Evolutionary conservation across 2,113 vertebrate species (phyloP), one percentile per base, ranked within the genome.

Genomic region (Xenopus laevis): DNA sequence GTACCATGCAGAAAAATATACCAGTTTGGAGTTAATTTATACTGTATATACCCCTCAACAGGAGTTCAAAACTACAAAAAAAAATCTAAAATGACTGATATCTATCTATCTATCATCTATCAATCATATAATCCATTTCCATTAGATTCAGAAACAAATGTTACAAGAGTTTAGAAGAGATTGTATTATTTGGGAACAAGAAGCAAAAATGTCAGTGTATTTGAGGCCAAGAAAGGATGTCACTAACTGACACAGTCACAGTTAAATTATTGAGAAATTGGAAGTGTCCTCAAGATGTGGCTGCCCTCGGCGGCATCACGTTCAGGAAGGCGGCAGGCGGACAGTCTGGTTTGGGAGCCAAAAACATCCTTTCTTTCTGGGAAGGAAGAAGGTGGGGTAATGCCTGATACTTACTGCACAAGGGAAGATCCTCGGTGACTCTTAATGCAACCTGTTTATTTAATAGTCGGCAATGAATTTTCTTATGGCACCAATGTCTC

Each of bases 311-410:
- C 78, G 0, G 13, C 71, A 73, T 79, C 66, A 79, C 71, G 68
- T 4, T 67, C 85, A 86, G 84, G 87, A 86, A 85, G 83, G 83
- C 72, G 80, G 65, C 81, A 79, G 68, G 61, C 72, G 74, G 81
- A 80, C 50, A 53, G 77, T 78, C 75, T 78, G 78, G 75, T 70
- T 0, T 23, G 0, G 53, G 69, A 68, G 79, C 81, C 82, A 85
- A 79, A 81, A 85, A 81, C 12, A 50, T 16, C 47, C 80, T 83
- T 80, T 79, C 82, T 79, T 80, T 75, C 65, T 62, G 65, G 72
- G 72, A 75, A 75, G 65, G 72, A 68, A 75, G 23, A 62, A 47
- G 72, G 72, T 44, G 65, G 58, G 58, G 65, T 50, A 33, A 50
- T 16, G 33, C 33, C 44, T 46, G 4, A 50, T 50, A 50, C 20